These are phyloP conservation scores for Cremastinae sp. DNA, from an alignment of 2,888 invertebrate species.

Conservation along the genomic window DNA sequence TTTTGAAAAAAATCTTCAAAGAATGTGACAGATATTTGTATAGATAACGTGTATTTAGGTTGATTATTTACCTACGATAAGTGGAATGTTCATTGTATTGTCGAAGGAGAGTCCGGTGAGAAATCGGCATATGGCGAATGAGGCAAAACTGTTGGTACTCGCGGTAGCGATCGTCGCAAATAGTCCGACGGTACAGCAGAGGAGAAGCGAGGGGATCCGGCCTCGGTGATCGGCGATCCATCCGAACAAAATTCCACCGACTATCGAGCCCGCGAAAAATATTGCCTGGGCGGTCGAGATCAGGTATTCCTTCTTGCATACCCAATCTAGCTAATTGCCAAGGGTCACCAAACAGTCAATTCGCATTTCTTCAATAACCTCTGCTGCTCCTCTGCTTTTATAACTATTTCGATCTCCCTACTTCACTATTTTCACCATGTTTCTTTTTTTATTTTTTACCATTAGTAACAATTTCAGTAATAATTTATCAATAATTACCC, in stretches of 20 bases:
- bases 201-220: constrained; percentile 81
- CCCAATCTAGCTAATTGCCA: constrained; percentile 82
- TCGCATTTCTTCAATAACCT: constrained; percentile 37
- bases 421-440: neutral
- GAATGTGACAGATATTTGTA: no score
- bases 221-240: constrained; percentile 82
- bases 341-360: constrained; percentile 63
- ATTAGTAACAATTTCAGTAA: no score
- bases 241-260: constrained; percentile 82
- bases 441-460: constrained; percentile 28
- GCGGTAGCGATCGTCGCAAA: constrained; percentile 81
- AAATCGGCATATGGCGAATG: constrained; percentile 81
- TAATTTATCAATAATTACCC: no score
- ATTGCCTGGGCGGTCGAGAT: constrained; percentile 81
- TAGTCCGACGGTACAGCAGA: constrained; percentile 80
- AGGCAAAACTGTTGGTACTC: constrained; percentile 78
- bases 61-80: constrained; percentile 82
- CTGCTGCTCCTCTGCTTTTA: no score
- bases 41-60: no score
- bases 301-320: constrained; percentile 81
- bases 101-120: constrained; percentile 82
- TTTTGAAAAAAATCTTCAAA: no score
- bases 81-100: constrained; percentile 82
- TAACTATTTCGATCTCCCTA: no score
- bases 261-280: constrained; percentile 82